Percentiles rank a stretch among this genome's conserved stretches.
Evolutionary conservation across 2,113 vertebrate species (phyloP).

Genomic region (Ariopsis seemanni): DNA sequence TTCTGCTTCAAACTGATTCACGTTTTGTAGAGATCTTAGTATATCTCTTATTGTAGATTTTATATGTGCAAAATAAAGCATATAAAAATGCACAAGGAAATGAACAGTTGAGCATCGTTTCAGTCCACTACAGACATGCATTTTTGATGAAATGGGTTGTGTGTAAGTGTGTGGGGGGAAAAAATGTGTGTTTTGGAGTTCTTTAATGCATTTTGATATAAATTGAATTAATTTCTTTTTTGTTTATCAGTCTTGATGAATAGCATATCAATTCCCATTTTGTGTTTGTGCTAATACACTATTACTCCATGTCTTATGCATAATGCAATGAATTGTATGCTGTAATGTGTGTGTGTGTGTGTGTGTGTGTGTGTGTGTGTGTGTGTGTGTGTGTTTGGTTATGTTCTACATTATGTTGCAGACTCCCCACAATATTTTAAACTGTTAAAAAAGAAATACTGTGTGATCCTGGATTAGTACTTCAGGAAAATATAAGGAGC

Average conservation of each 20-base stretch:
- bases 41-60: background rate
- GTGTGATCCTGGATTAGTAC: conserved; percentile 85
- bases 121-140: background rate
- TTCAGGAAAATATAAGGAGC: conserved; percentile 82
- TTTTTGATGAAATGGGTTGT: background rate
- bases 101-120: background rate
- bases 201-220: background rate
- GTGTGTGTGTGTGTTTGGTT: conserved; percentile 16
- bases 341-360: conserved; percentile 53
- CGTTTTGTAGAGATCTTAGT: background rate
- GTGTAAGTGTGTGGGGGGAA: background rate
- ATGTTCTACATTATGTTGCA: conserved; percentile 78
- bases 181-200: background rate
- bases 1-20: background rate
- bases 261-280: no score
- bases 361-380: no score
- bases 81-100: background rate
- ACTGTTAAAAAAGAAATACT: conserved; percentile 84
- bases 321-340: conserved; percentile 55
- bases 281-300: background rate
- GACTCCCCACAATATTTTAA: conserved; percentile 89
- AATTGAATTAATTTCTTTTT: background rate
- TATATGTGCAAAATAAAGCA: background rate
- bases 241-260: no score
- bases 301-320: background rate